Conservation (phyloP, 92 coral and sea anemone genomes). For the Actinostola sp. region DNA sequence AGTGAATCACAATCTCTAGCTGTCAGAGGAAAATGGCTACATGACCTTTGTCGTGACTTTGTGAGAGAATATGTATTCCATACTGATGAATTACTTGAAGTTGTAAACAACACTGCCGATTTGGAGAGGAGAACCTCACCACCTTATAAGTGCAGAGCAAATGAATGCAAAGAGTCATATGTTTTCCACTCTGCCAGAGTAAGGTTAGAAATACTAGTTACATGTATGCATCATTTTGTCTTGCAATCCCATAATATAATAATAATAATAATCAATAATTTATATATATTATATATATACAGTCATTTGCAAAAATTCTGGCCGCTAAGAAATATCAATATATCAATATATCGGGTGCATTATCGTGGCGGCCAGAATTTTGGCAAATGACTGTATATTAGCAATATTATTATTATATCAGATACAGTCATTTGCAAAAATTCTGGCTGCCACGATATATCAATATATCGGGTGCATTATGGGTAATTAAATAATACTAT, state of each 20-base stretch:
- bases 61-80: slow-evolving; percentile 42
- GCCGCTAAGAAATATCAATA: too few relatives aligned
- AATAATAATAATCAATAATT: too few relatives aligned
- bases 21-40: slow-evolving; percentile 51
- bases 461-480: too few relatives aligned
- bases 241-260: background rate
- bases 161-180: slow-evolving; percentile 13
- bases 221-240: background rate
- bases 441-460: too few relatives aligned
- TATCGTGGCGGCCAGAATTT: background rate
- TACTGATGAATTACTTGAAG: background rate
- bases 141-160: slow-evolving; percentile 14
- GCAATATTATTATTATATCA: too few relatives aligned
- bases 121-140: slow-evolving; percentile 2
- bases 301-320: too few relatives aligned
- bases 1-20: slow-evolving; percentile 29
- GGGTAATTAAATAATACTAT: too few relatives aligned
- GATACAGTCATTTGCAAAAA: too few relatives aligned
- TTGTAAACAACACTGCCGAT: slow-evolving; percentile 23
- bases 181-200: slow-evolving; percentile 37
- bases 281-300: too few relatives aligned
- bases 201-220: slow-evolving; percentile 1
- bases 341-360: too few relatives aligned
- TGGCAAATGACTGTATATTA: background rate
- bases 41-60: slow-evolving; percentile 46